These are phyloP conservation scores for Fregetta grallaria DNA, from an alignment of 2,113 vertebrate species.

Conservation along the genomic window DNA sequence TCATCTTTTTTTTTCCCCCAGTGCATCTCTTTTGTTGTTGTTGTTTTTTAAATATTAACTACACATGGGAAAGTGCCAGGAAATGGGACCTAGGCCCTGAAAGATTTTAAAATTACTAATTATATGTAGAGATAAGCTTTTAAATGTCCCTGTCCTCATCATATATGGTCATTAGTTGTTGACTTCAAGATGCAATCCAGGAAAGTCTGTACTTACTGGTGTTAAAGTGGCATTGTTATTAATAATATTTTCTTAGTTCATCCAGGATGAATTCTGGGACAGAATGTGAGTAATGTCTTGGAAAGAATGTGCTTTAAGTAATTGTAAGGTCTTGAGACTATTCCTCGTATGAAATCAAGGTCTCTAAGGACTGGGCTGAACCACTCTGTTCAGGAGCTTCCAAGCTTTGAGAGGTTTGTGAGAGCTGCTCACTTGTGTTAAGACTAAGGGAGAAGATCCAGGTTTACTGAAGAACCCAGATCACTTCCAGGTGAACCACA, in stretches of 20 bases:
- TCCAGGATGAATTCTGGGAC: background rate
- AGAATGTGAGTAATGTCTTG: background rate
- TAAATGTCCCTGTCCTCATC: background rate
- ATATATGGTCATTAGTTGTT: background rate
- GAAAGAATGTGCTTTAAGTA: conserved; percentile 4
- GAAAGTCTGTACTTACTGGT: background rate
- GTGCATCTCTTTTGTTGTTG: background rate
- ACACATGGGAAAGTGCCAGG: background rate
- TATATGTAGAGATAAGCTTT: background rate
- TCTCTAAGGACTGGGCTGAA: background rate
- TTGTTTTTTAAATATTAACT: background rate
- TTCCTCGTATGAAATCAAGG: background rate
- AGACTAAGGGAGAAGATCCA: background rate
- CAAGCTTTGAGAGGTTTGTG: background rate
- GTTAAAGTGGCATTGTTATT: background rate
- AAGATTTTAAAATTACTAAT: background rate
- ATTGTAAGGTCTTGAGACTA: background rate
- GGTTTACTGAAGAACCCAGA: background rate
- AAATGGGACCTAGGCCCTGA: background rate
- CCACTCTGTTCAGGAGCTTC: background rate
- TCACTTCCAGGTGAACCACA: background rate
- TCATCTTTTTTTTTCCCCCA: background rate
- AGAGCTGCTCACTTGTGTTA: background rate
- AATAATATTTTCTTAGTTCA: background rate
- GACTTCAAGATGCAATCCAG: background rate